These are phyloP conservation scores for Physella acuta DNA, from an alignment of 1,140 invertebrate genomes.

Conservation along the genomic window DNA sequence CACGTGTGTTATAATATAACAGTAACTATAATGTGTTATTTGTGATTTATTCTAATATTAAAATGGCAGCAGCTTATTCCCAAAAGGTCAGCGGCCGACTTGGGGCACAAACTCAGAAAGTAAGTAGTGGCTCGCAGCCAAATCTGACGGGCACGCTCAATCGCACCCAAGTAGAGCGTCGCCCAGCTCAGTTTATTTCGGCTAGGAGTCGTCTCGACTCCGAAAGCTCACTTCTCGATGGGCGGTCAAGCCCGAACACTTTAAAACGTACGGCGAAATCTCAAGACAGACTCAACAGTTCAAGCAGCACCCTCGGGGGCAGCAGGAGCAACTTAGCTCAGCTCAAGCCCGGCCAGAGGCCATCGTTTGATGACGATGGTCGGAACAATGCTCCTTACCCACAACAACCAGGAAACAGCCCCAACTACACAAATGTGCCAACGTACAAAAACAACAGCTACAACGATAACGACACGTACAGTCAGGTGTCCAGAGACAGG, in stretches of 20 bases:
- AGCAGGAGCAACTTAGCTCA: slow-evolving; percentile 18
- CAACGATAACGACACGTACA: neutral
- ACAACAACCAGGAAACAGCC: neutral
- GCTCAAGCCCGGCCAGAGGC: neutral
- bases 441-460: slow-evolving; percentile 1
- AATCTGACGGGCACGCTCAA: slow-evolving; percentile 16
- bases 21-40: neutral
- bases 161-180: slow-evolving; percentile 17
- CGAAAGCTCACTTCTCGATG: neutral
- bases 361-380: neutral
- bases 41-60: neutral
- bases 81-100: slow-evolving; percentile 8
- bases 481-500: neutral
- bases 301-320: slow-evolving; percentile 8
- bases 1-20: neutral
- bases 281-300: slow-evolving; percentile 24
- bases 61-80: slow-evolving; percentile 5
- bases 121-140: slow-evolving; percentile 14
- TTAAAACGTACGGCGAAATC: slow-evolving; percentile 19
- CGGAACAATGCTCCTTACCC: neutral
- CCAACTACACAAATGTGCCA: slow-evolving; percentile 13
- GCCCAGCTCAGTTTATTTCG: slow-evolving; percentile 17
- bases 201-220: slow-evolving; percentile 15
- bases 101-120: neutral
- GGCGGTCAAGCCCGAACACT: neutral